Conservation (phyloP, 30 jellyfish, hydroid and myxozoan species). For the Sanderia malayensis region DNA sequence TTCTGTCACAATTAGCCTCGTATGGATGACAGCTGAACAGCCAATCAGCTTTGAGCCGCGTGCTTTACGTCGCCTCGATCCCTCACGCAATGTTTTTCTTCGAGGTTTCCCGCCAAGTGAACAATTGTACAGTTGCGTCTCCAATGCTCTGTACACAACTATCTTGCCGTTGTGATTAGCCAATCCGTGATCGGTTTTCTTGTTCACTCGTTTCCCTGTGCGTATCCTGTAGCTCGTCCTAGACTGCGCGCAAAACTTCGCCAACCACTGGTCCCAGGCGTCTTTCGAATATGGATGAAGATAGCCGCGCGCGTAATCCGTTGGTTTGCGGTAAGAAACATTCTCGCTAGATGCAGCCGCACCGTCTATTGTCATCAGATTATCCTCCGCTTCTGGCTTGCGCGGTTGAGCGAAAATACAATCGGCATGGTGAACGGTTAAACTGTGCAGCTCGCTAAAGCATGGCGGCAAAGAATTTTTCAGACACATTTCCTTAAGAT, state of each 20-base stretch:
- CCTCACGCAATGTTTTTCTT: slow-evolving; percentile 79
- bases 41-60: slow-evolving; percentile 98
- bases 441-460: slow-evolving; percentile 89
- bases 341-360: slow-evolving; percentile 10
- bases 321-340: slow-evolving; percentile 68
- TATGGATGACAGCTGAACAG: slow-evolving; percentile 96
- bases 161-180: slow-evolving; percentile 97
- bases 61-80: slow-evolving; percentile 80
- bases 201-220: slow-evolving; percentile 96
- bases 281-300: slow-evolving; percentile 85
- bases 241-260: slow-evolving; percentile 80
- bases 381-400: slow-evolving; percentile 18
- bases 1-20: slow-evolving; percentile 93
- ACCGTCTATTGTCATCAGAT: slow-evolving; percentile 41
- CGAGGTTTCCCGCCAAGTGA: slow-evolving; percentile 99
- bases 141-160: slow-evolving; percentile 86
- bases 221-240: slow-evolving; percentile 91
- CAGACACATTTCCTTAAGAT: slow-evolving; percentile 86
- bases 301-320: slow-evolving; percentile 98
- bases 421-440: slow-evolving; percentile 97
- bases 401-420: slow-evolving; percentile 89
- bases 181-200: slow-evolving; percentile 92
- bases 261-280: slow-evolving; percentile 90
- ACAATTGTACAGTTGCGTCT: slow-evolving; percentile 94
- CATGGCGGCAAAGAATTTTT: slow-evolving; percentile 83